phyloP scores from a whole-genome alignment of 2,888 invertebrate genomes.

The Dicyrtomina minuta region DNA sequence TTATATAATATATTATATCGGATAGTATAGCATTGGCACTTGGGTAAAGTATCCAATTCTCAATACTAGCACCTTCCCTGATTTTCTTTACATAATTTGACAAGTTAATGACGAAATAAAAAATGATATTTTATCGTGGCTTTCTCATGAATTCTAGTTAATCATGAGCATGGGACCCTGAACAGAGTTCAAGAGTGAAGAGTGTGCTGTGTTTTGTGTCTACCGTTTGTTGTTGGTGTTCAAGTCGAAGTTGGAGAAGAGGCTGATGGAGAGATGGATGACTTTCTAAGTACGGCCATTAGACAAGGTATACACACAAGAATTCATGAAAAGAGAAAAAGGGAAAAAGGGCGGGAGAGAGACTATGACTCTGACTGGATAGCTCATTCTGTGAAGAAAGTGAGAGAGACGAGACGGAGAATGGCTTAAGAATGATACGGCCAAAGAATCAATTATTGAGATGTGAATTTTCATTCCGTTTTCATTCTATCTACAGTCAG shows the following conservation, averaged over 20 bases:
- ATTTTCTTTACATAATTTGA: conserved; percentile 17
- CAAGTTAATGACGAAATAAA: conserved; percentile 24
- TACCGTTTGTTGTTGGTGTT: background rate
- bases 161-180: background rate
- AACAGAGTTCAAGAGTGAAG: background rate
- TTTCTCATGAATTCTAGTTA: conserved; percentile 1
- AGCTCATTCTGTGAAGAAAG: background rate
- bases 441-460: conserved; percentile 15
- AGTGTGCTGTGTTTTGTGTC: background rate
- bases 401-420: background rate
- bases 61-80: too few species aligned
- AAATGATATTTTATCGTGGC: conserved; percentile 20
- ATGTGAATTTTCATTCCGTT: conserved; percentile 13
- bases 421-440: background rate
- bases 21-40: too few species aligned
- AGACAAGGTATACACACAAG: background rate
- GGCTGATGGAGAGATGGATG: conserved; percentile 22
- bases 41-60: too few species aligned
- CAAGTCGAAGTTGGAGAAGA: background rate
- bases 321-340: background rate
- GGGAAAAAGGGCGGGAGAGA: conserved; percentile 8
- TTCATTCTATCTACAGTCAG: too few species aligned
- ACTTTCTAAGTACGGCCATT: conserved; percentile 27
- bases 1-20: too few species aligned
- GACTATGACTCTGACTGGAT: too few species aligned